Percentiles rank a stretch among this genome's conserved stretches.
These are phyloP conservation scores for Cheilosia variabilis DNA, from an alignment of 2,888 invertebrate genomes.

Conservation along the genomic window DNA sequence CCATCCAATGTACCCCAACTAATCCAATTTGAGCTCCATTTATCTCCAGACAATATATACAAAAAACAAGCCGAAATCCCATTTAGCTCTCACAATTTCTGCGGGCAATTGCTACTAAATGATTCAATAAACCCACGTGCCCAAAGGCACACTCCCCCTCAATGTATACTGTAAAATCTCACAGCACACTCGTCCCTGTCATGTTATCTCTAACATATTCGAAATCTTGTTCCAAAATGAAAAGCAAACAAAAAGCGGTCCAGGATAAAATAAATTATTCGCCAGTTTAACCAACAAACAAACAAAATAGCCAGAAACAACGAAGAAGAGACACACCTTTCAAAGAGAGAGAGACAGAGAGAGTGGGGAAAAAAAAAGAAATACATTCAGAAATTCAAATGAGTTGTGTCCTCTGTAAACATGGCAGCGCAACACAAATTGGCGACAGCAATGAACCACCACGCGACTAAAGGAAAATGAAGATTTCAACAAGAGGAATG, in stretches of 20 bases:
- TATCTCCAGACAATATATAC: slow-evolving; percentile 25
- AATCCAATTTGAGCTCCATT: slow-evolving; percentile 56
- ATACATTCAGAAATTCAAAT: slow-evolving; percentile 49
- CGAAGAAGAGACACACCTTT: background rate
- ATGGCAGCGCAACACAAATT: slow-evolving; percentile 47
- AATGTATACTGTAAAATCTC: background rate
- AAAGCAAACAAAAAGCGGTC: slow-evolving; percentile 50
- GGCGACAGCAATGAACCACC: slow-evolving; percentile 36
- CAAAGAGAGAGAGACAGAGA: background rate
- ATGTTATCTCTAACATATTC: slow-evolving; percentile 60
- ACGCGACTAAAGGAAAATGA: slow-evolving; percentile 27
- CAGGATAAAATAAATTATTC: slow-evolving; percentile 62
- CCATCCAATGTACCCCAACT: slow-evolving; percentile 44
- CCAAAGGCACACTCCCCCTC: background rate
- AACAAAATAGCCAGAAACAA: slow-evolving; percentile 14
- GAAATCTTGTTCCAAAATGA: slow-evolving; percentile 33
- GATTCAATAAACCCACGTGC: slow-evolving; percentile 52
- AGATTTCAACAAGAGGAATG: slow-evolving; percentile 10
- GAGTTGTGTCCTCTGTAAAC: slow-evolving; percentile 56
- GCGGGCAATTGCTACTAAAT: slow-evolving; percentile 40
- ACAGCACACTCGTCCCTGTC: slow-evolving; percentile 30
- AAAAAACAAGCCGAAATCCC: slow-evolving; percentile 9
- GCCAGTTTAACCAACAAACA: slow-evolving; percentile 48
- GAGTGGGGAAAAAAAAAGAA: background rate
- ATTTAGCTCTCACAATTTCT: slow-evolving; percentile 49